Evolutionary conservation across 2,797 vertebrate genomes (phyloP).

Genomic region (Nasua narica): DNA sequence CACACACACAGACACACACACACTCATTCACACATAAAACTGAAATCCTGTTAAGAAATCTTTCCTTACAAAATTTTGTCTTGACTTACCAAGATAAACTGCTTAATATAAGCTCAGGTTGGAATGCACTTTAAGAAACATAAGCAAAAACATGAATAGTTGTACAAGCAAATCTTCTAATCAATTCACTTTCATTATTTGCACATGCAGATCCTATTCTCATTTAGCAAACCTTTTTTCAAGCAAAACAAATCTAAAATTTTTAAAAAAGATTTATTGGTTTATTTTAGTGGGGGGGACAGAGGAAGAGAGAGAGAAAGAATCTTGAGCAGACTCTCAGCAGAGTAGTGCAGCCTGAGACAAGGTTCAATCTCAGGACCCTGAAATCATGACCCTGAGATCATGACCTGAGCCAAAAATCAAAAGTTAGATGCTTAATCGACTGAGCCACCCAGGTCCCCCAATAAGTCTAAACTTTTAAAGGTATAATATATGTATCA

Average conservation of each 20-base stretch:
- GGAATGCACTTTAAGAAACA: background rate
- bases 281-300: background rate
- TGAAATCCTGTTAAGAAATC: background rate
- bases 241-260: background rate
- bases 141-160: background rate
- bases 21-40: background rate
- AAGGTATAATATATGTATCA: background rate
- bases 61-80: background rate
- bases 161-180: background rate
- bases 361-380: background rate
- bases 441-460: background rate
- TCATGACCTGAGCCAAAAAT: background rate
- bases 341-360: background rate
- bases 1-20: background rate
- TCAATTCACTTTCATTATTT: background rate
- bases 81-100: background rate
- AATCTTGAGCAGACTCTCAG: background rate
- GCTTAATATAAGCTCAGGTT: background rate
- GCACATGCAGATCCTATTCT: background rate
- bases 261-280: background rate
- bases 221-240: background rate
- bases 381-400: background rate
- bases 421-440: background rate
- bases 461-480: background rate
- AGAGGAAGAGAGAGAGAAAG: background rate